These are phyloP conservation scores for Nephrocerus scutellatus DNA, from an alignment of 2,888 invertebrate species.

Conservation along the genomic window DNA sequence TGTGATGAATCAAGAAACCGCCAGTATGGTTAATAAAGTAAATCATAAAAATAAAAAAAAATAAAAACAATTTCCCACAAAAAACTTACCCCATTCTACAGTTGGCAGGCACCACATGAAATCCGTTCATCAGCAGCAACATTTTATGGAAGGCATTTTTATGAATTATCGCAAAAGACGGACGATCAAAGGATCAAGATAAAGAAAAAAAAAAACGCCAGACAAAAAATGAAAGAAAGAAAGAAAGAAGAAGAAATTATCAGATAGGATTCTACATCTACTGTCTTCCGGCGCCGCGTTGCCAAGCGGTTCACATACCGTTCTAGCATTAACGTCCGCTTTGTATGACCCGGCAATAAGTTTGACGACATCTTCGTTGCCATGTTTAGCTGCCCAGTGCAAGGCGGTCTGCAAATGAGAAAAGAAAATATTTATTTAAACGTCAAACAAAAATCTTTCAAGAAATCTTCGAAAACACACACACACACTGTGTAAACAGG, in stretches of 20 bases:
- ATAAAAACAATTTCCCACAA: too few relatives aligned
- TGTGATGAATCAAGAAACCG: too few relatives aligned
- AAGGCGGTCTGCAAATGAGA: slow-evolving; percentile 73
- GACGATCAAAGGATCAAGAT: slow-evolving; percentile 8
- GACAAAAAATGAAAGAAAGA: slow-evolving; percentile 6
- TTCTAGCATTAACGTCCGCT: slow-evolving; percentile 77
- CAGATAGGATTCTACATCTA: too few relatives aligned
- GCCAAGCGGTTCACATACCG: slow-evolving; percentile 53
- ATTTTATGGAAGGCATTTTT: background rate
- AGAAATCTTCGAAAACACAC: too few relatives aligned
- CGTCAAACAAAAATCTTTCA: too few relatives aligned
- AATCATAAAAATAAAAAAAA: too few relatives aligned
- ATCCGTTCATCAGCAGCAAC: too few relatives aligned
- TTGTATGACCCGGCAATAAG: slow-evolving; percentile 81
- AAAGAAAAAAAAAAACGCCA: slow-evolving; percentile 15
- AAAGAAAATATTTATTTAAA: slow-evolving; percentile 15
- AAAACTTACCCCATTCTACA: slow-evolving; percentile 43
- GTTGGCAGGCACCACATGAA: too few relatives aligned
- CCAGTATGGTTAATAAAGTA: too few relatives aligned
- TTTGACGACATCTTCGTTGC: slow-evolving; percentile 84
- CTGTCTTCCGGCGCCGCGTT: too few relatives aligned
- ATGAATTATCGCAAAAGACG: too few relatives aligned
- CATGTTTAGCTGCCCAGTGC: slow-evolving; percentile 95
- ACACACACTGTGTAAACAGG: too few relatives aligned
- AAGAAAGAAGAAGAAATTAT: slow-evolving; percentile 2